These are phyloP conservation scores for Contarinia nasturtii DNA, from an alignment of 1,140 invertebrate genomes.

Conservation along the genomic window DNA sequence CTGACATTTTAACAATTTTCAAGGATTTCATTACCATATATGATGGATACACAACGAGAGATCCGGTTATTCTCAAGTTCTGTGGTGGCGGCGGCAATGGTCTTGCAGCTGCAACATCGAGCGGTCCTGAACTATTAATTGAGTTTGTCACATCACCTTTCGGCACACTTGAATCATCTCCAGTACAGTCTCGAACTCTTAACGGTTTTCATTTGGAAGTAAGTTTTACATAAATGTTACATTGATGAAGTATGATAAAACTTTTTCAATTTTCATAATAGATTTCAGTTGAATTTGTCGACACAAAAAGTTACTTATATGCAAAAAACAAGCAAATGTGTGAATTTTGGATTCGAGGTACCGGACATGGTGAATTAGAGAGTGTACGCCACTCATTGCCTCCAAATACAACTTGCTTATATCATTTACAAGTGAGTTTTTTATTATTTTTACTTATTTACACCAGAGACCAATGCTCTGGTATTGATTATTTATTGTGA, in stretches of 20 bases:
- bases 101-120: conserved; percentile 62
- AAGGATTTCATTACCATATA: conserved; percentile 79
- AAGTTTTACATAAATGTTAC: too few relatives aligned
- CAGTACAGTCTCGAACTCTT: conserved; percentile 45
- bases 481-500: too few relatives aligned
- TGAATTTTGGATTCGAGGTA: conserved; percentile 68
- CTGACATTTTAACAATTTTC: conserved; percentile 12
- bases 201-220: conserved; percentile 79
- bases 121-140: conserved; percentile 66
- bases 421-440: conserved; percentile 46
- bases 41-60: conserved; percentile 73
- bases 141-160: conserved; percentile 80
- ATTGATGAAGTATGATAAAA: too few relatives aligned
- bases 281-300: conserved; percentile 60
- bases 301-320: conserved; percentile 56
- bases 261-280: conserved; percentile 3
- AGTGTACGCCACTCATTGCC: conserved; percentile 64
- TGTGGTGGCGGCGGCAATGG: conserved; percentile 69
- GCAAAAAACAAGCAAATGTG: conserved; percentile 62
- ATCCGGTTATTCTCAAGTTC: conserved; percentile 73
- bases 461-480: neutral
- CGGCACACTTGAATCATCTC: conserved; percentile 64
- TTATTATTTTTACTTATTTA: neutral
- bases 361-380: conserved; percentile 51
- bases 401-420: conserved; percentile 69